A percentile compares a stretch with the other conserved stretches of the same genome.
Evolutionary conservation across 1,140 invertebrate species (phyloP).

Genomic region (Nasonia longicornis): DNA sequence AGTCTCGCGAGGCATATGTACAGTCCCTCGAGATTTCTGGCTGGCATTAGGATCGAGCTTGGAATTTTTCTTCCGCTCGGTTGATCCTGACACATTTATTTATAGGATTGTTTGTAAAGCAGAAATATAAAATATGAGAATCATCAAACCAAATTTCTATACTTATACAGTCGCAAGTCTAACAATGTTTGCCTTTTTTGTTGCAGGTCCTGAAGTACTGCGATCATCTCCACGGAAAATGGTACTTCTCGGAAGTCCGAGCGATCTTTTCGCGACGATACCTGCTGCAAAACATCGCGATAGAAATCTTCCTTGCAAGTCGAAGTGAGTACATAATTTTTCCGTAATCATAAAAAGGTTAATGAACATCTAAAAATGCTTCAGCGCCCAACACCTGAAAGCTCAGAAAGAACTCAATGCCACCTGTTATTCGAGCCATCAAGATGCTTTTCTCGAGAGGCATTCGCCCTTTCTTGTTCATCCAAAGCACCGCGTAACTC

Average conservation of each 20-base stretch:
- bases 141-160: no score
- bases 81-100: background rate
- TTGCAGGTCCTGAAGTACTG: constrained; percentile 95
- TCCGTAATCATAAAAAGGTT: no score
- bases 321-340: constrained; percentile 83
- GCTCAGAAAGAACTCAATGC: no score
- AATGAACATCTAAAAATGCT: no score
- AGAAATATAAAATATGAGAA: no score
- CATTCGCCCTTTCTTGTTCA: no score
- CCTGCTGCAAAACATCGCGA: constrained; percentile 95
- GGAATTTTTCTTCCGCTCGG: no score
- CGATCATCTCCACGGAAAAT: constrained; percentile 97
- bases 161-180: background rate
- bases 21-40: background rate
- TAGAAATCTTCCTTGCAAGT: constrained; percentile 98
- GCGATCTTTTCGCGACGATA: constrained; percentile 98
- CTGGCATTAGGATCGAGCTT: no score
- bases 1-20: background rate
- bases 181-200: constrained; percentile 47
- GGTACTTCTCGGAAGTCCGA: constrained; percentile 99
- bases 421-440: no score
- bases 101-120: background rate
- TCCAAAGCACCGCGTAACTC: no score
- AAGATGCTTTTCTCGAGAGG: no score
- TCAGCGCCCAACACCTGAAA: no score